A percentile compares a stretch with the other conserved stretches of the same genome.
Evolutionary conservation across 1,140 invertebrate genomes (phyloP).

Genomic region (Hypsibius dujardini): DNA sequence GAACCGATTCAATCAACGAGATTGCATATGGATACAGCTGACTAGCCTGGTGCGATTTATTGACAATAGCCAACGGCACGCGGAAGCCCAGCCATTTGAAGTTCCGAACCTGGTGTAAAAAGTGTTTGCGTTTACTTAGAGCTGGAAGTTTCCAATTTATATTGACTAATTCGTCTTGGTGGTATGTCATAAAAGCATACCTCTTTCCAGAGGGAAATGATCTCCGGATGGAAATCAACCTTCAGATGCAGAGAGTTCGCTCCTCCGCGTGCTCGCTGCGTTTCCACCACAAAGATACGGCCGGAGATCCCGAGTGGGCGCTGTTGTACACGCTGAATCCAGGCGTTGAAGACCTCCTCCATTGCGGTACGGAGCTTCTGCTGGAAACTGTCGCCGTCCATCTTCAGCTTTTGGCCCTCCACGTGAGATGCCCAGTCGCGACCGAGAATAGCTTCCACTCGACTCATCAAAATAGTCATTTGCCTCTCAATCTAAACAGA

Average conservation of each 20-base stretch:
- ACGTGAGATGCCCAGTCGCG: conserved; percentile 95
- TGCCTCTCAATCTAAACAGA: conserved; percentile 66
- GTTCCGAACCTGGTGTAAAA: conserved; percentile 56
- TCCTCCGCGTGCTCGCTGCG: conserved; percentile 45
- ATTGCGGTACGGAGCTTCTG: conserved; percentile 65
- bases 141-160: neutral
- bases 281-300: conserved; percentile 84
- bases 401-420: conserved; percentile 93
- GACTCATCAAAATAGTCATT: conserved; percentile 80
- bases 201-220: conserved; percentile 94
- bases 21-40: conserved; percentile 97
- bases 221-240: conserved; percentile 94
- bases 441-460: conserved; percentile 91
- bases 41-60: conserved; percentile 96
- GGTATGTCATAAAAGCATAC: conserved; percentile 29
- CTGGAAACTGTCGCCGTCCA: conserved; percentile 89
- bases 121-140: neutral
- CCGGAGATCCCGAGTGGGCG: conserved; percentile 80
- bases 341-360: conserved; percentile 90
- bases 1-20: conserved; percentile 88
- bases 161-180: neutral
- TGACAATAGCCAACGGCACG: conserved; percentile 89
- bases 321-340: conserved; percentile 74
- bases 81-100: conserved; percentile 88
- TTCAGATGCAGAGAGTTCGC: conserved; percentile 74